Evolutionary conservation across 2,888 invertebrate genomes (phyloP).

Genomic region (Apodemia zela): DNA sequence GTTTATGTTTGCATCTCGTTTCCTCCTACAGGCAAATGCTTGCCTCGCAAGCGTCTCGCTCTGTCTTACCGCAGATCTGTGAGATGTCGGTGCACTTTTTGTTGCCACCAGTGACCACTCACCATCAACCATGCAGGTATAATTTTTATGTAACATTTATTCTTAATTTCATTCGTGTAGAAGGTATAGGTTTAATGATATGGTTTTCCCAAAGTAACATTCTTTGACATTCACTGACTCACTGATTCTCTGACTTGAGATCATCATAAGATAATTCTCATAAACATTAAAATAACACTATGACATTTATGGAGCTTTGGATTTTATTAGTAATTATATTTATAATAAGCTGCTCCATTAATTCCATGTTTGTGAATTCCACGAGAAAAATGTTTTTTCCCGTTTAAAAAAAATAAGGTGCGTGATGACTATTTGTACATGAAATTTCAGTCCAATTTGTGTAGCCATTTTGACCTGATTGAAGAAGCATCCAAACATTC

Average conservation of each 20-base stretch:
- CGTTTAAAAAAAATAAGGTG: too few species aligned
- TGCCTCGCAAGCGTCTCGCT: constrained; percentile 44
- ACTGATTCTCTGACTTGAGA: neutral
- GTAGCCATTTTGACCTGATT: too few species aligned
- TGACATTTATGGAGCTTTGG: neutral
- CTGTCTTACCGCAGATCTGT: constrained; percentile 58
- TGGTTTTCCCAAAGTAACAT: neutral
- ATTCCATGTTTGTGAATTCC: too few species aligned
- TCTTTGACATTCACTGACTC: neutral
- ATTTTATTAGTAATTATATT: too few species aligned
- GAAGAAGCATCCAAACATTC: too few species aligned
- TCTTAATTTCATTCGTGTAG: neutral
- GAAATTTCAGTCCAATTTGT: too few species aligned
- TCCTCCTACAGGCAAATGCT: constrained; percentile 43
- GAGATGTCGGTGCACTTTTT: constrained; percentile 54
- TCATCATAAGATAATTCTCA: neutral
- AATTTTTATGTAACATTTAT: neutral
- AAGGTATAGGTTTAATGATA: neutral
- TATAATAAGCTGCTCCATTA: too few species aligned
- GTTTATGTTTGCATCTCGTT: constrained; percentile 63
- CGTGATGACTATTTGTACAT: too few species aligned
- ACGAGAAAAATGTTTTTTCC: too few species aligned
- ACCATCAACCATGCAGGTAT: constrained; percentile 24
- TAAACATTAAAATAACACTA: neutral
- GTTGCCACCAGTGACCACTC: constrained; percentile 35